phyloP scores from a whole-genome alignment of 2,797 vertebrate species.

The Alcedo atthis region DNA sequence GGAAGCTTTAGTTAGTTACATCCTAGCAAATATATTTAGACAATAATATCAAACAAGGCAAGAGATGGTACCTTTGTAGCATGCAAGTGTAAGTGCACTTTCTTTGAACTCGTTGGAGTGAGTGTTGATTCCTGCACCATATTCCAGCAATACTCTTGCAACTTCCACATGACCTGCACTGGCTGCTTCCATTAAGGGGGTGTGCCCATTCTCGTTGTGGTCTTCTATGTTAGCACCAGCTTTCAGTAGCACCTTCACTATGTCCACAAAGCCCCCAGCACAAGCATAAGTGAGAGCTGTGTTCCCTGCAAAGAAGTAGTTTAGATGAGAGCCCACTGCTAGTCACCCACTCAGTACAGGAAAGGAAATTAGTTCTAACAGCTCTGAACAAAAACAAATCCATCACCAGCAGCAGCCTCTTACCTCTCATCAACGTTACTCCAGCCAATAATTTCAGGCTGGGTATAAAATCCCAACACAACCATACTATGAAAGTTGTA shows the following conservation, averaged over 20 bases:
- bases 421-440: not conserved
- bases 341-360: not conserved
- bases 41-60: conserved; percentile 6
- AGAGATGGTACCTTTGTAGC: conserved; percentile 92
- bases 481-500: not conserved
- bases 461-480: not conserved
- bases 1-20: not conserved
- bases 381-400: not conserved
- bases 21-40: not conserved
- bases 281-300: conserved; percentile 97
- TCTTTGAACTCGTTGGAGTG: conserved; percentile 99
- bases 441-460: not conserved
- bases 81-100: conserved; percentile 98
- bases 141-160: conserved; percentile 95
- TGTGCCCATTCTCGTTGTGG: conserved; percentile 99
- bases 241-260: conserved; percentile 97
- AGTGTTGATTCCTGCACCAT: conserved; percentile 98
- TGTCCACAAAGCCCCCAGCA: conserved; percentile 97
- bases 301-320: conserved; percentile 85
- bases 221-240: conserved; percentile 99
- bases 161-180: conserved; percentile 98
- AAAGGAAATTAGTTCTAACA: not conserved
- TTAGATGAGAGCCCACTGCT: not conserved
- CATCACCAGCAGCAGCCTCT: not conserved
- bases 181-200: conserved; percentile 98